Evolutionary conservation across 1,140 invertebrate species (phyloP), one percentile per base, ranked within the genome.

Genomic region (Hylyphantes graminicola): DNA sequence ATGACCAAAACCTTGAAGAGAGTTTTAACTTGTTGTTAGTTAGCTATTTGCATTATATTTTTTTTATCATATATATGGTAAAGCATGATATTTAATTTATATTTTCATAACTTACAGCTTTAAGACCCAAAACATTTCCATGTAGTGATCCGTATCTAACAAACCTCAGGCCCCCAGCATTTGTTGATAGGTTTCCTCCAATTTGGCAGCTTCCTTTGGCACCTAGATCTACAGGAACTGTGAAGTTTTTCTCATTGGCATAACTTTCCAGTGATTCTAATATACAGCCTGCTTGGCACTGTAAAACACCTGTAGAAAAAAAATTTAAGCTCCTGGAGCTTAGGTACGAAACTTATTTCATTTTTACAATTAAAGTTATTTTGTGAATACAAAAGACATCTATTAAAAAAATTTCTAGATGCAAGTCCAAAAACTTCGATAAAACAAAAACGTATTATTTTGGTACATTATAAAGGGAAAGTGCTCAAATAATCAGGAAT

Each of bases 171-270:
- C 98, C 98, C 48, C 97, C 97, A 15, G 98, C 98, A 91, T 99
- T 99, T 13, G 98, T 99, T 15, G 97, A 94, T 15, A 99, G 91
- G 90, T 98, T 99, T 79, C 98, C 98, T 7, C 98, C 98, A 88
- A 99, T 98, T 63, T 98, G 94, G 89, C 98, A 99, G 75, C 94
- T 95, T 19, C 97, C 97, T 91, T 99, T 99, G 0, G 98, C 96
- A 0, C 97, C 98, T 77, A 99, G 91, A 91, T 99, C 98, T 55
- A 99, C 88, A 0, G 98, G 98, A 92, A 99, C 96, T 90, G 97
- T 97, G 17, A 97, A 91, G 10, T 93, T 93, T 75, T 92, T 90
- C 17, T 95, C 91, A 13, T 92, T 90, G 0, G 97, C 91, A 88
- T 94, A 92, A 65, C 93, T 91, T 85, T 98, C 96, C 57, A 99